A percentile compares a stretch with the other conserved stretches of the same genome.
Evolutionary conservation across 2,113 vertebrate genomes (phyloP).

Genomic region (Carassius gibelio): DNA sequence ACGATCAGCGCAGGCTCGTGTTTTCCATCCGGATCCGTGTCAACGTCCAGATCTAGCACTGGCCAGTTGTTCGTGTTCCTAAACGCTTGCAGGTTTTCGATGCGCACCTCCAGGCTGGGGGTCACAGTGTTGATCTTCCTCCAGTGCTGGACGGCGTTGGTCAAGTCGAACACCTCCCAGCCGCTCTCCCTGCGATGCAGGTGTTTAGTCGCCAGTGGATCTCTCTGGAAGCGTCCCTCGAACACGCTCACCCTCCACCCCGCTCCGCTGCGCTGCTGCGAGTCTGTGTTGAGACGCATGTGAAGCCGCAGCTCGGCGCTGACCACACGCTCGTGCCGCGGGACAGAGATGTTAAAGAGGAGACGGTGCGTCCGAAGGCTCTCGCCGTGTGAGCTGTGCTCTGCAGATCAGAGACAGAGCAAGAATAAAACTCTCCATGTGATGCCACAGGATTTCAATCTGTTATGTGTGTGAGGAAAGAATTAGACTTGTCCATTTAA

Average conservation of each 20-base stretch:
- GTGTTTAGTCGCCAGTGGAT: slow-evolving; percentile 80
- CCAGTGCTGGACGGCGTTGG: slow-evolving; percentile 82
- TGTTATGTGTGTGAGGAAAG: background rate
- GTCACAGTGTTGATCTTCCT: slow-evolving; percentile 76
- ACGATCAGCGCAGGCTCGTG: slow-evolving; percentile 86
- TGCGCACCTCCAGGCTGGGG: slow-evolving; percentile 84
- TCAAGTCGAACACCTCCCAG: slow-evolving; percentile 95
- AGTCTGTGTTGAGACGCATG: slow-evolving; percentile 80
- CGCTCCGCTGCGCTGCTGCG: slow-evolving; percentile 71
- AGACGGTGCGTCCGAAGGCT: slow-evolving; percentile 69
- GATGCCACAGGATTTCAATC: background rate
- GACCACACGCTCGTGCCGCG: slow-evolving; percentile 84
- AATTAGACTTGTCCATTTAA: background rate
- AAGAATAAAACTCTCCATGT: background rate
- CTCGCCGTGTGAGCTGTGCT: slow-evolving; percentile 71
- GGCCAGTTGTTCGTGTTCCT: slow-evolving; percentile 58
- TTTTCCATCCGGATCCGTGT: slow-evolving; percentile 78
- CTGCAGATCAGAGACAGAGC: slow-evolving; percentile 73
- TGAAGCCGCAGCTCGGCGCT: slow-evolving; percentile 89
- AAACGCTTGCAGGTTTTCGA: slow-evolving; percentile 72
- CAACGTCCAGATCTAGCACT: slow-evolving; percentile 75
- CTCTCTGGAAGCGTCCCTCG: slow-evolving; percentile 67
- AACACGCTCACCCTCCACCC: slow-evolving; percentile 87
- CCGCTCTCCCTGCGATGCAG: slow-evolving; percentile 81
- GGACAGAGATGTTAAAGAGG: slow-evolving; percentile 91